Evolutionary conservation across 2,888 invertebrate genomes (phyloP).

Genomic region (Microchrysa polita): DNA sequence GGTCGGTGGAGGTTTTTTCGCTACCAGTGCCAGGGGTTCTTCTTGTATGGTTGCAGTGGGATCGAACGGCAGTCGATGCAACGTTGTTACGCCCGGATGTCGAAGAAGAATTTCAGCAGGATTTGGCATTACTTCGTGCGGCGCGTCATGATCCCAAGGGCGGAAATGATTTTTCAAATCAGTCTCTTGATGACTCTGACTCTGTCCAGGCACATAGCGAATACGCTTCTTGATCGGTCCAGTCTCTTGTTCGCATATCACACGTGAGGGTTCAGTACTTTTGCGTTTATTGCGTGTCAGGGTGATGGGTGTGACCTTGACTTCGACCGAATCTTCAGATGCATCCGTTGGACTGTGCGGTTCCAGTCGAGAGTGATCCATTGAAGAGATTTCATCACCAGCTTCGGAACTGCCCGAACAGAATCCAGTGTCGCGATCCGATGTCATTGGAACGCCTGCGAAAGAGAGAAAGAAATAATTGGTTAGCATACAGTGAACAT

Average conservation of each 20-base stretch:
- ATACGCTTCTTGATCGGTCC: conserved; percentile 78
- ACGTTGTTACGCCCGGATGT: conserved; percentile 64
- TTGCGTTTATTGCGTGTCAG: conserved; percentile 72
- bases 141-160: conserved; percentile 71
- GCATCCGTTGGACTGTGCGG: conserved; percentile 71
- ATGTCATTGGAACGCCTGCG: conserved; percentile 62
- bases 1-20: conserved; percentile 60
- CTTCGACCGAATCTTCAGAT: conserved; percentile 74
- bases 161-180: conserved; percentile 67
- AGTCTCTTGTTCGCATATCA: conserved; percentile 66
- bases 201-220: conserved; percentile 65
- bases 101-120: conserved; percentile 62
- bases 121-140: conserved; percentile 64
- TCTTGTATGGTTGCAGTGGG: conserved; percentile 62
- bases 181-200: conserved; percentile 53
- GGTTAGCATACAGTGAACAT: not conserved
- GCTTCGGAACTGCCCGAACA: conserved; percentile 70
- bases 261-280: conserved; percentile 73
- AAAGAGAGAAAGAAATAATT: conserved; percentile 49
- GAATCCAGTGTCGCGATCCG: conserved; percentile 73
- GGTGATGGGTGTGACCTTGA: conserved; percentile 70
- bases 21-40: conserved; percentile 73
- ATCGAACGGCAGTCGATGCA: conserved; percentile 54
- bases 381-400: conserved; percentile 72
- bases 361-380: conserved; percentile 62